These are phyloP conservation scores for Epistrophella euchroma DNA, from an alignment of 2,888 invertebrate species.

Conservation along the genomic window DNA sequence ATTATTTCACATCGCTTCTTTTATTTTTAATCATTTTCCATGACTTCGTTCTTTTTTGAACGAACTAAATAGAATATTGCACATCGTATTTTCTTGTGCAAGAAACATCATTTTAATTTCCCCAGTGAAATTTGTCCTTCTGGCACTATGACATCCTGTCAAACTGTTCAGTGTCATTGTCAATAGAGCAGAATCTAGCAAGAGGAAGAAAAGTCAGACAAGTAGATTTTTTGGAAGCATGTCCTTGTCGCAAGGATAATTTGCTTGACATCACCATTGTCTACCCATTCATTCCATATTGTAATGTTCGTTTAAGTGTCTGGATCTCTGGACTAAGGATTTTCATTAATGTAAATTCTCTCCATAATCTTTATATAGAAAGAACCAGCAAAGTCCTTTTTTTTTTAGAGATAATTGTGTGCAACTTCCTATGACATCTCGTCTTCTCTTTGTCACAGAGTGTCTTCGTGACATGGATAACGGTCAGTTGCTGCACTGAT, in stretches of 20 bases:
- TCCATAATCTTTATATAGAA: not conserved
- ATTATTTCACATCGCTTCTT: not conserved
- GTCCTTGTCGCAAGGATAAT: slow-evolving; percentile 20
- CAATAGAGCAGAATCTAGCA: not conserved
- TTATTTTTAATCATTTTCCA: not conserved
- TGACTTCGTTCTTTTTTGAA: not conserved
- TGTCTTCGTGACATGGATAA: slow-evolving; percentile 13
- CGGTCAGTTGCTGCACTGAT: slow-evolving; percentile 2
- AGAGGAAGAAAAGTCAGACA: not conserved
- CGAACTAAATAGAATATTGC: not conserved
- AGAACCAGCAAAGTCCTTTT: not conserved
- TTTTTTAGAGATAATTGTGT: not conserved
- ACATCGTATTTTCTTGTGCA: not conserved
- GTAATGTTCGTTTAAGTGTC: slow-evolving; percentile 18
- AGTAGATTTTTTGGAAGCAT: slow-evolving; percentile 26
- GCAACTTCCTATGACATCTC: slow-evolving; percentile 20
- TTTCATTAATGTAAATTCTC: slow-evolving; percentile 18
- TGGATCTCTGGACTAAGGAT: not conserved
- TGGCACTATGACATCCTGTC: slow-evolving; percentile 27
- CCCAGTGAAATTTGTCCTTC: slow-evolving; percentile 18
- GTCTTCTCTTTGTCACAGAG: slow-evolving; percentile 11
- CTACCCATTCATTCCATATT: not conserved
- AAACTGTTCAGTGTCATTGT: slow-evolving; percentile 34
- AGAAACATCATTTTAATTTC: slow-evolving; percentile 4
- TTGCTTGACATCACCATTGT: slow-evolving; percentile 29